phyloP scores from a whole-genome alignment of 2,888 invertebrate genomes.

The Hirtodrosophila trivittata region DNA sequence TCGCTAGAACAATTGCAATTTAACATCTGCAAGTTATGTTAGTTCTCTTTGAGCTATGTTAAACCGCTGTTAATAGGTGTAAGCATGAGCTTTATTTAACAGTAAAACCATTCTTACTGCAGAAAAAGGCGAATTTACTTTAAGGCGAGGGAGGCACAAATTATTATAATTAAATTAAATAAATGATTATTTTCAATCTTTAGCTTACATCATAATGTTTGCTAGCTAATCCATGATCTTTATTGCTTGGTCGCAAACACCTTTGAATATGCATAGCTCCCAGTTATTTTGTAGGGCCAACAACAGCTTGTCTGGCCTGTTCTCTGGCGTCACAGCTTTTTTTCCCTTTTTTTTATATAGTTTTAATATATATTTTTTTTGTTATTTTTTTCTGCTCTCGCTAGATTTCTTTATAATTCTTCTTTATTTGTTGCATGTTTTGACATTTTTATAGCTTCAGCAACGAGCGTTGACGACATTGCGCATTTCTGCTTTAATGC shows the following conservation, averaged over 20 bases:
- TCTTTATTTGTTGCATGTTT: constrained; percentile 59
- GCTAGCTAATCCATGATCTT: too few relatives aligned
- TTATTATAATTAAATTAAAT: too few relatives aligned
- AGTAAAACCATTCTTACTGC: too few relatives aligned
- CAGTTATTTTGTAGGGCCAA: constrained; percentile 5
- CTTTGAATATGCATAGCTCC: neutral
- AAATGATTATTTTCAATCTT: too few relatives aligned
- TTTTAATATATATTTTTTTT: constrained; percentile 28
- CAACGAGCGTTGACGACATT: constrained; percentile 50
- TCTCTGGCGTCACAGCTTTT: constrained; percentile 17
- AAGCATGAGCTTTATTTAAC: too few relatives aligned
- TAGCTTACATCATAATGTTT: too few relatives aligned
- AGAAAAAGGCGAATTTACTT: too few relatives aligned
- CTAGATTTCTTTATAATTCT: constrained; percentile 71
- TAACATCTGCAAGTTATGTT: too few relatives aligned
- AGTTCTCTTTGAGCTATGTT: too few relatives aligned
- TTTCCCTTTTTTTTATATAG: constrained; percentile 17
- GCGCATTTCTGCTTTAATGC: constrained; percentile 71
- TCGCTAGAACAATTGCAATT: too few relatives aligned
- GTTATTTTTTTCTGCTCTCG: constrained; percentile 18
- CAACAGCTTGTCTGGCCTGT: constrained; percentile 16
- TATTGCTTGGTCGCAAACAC: neutral
- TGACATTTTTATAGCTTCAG: constrained; percentile 74
- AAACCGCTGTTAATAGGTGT: too few relatives aligned
- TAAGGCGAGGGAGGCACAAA: too few relatives aligned